Evolutionary conservation across 23 tunicate species (phyloP).

Genomic region (Styela clava): DNA sequence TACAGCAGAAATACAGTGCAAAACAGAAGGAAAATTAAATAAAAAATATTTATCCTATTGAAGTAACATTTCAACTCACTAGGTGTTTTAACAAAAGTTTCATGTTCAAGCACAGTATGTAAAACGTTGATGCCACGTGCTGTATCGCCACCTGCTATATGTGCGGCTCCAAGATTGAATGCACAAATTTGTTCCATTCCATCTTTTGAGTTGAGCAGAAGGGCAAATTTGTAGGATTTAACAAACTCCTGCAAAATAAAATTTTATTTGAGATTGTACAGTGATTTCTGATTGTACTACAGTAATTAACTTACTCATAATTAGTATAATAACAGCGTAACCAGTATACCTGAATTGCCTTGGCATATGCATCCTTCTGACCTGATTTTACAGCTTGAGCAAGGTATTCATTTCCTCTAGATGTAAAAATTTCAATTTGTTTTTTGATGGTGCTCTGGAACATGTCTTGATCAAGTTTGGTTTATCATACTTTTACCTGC

Average conservation of each 20-base stretch:
- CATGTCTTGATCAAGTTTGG: no score
- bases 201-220: constrained; percentile 47
- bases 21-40: no score
- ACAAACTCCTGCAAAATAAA: constrained; percentile 49
- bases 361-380: not conserved
- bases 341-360: constrained; percentile 46
- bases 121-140: constrained; percentile 47
- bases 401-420: constrained; percentile 26
- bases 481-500: no score
- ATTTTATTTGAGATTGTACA: no score
- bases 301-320: no score
- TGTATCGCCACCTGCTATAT: constrained; percentile 47
- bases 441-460: no score
- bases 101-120: constrained; percentile 13
- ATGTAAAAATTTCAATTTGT: constrained; percentile 3
- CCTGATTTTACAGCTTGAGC: constrained; percentile 8
- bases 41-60: no score
- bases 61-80: no score
- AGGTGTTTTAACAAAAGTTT: no score
- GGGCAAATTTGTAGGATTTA: constrained; percentile 53
- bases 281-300: no score
- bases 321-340: no score
- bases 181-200: constrained; percentile 33
- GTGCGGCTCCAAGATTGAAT: constrained; percentile 66
- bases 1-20: no score